Conservation (phyloP, 2,797 vertebrate genomes). For the Anguilla anguilla region DNA sequence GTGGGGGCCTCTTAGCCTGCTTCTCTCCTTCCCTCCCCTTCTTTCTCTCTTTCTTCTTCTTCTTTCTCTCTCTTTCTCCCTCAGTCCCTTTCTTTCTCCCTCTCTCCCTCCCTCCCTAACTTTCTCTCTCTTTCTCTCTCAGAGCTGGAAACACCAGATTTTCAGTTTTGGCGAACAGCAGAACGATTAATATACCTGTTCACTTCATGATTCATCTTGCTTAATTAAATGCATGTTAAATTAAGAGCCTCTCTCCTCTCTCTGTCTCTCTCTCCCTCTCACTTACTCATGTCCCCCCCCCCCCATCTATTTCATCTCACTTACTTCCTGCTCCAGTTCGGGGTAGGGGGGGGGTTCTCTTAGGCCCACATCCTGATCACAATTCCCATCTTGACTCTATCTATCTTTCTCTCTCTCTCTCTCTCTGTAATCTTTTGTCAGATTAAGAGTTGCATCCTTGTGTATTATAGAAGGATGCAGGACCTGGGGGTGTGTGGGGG, state of each 20-base stretch:
- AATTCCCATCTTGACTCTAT: conserved; percentile 10
- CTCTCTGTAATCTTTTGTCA: too few relatives aligned
- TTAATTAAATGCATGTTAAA: too few relatives aligned
- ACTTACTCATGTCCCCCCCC: not conserved
- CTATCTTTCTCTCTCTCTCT: not conserved
- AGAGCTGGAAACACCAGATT: too few relatives aligned
- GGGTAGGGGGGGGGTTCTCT: not conserved
- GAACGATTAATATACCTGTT: too few relatives aligned
- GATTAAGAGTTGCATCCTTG: not conserved
- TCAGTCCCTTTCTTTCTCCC: not conserved
- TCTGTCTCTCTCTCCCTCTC: too few relatives aligned
- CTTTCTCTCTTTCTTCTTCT: too few relatives aligned
- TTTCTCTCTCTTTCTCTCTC: not conserved
- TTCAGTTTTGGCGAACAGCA: too few relatives aligned
- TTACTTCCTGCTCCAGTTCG: not conserved
- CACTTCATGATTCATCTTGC: too few relatives aligned
- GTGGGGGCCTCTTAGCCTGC: not conserved
- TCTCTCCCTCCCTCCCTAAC: too few relatives aligned
- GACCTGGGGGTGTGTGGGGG: too few relatives aligned
- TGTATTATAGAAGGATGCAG: too few relatives aligned
- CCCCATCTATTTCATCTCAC: not conserved
- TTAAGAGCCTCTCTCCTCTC: not conserved
- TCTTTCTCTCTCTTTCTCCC: not conserved
- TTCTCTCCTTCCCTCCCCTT: not conserved
- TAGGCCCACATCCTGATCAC: conserved; percentile 5